These are phyloP conservation scores for Magallana ariakensis DNA, from an alignment of 1,140 invertebrate species.

Conservation along the genomic window DNA sequence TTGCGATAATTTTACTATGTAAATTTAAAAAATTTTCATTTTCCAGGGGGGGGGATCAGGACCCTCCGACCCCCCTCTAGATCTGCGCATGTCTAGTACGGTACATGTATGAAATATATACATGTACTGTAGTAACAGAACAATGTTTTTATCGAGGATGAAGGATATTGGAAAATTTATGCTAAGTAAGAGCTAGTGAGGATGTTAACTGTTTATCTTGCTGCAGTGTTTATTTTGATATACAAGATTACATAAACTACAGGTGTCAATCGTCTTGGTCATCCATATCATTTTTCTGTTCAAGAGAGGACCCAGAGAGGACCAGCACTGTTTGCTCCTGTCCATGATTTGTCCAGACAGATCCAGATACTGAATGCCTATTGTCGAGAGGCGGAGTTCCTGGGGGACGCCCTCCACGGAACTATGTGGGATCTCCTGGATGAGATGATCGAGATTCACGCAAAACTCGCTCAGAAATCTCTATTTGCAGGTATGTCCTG, in stretches of 20 bases:
- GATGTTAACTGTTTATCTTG: neutral
- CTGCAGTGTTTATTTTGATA: too few relatives aligned
- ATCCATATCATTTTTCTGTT: conserved; percentile 32
- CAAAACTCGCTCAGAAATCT: conserved; percentile 70
- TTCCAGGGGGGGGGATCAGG: too few relatives aligned
- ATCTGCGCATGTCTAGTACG: too few relatives aligned
- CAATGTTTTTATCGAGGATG: neutral
- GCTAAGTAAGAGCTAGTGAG: neutral
- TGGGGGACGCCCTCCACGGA: conserved; percentile 72
- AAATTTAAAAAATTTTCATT: too few relatives aligned
- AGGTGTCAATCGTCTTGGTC: neutral
- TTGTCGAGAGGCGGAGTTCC: conserved; percentile 74
- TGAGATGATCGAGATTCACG: conserved; percentile 74
- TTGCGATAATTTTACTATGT: too few relatives aligned
- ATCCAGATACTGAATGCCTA: conserved; percentile 78
- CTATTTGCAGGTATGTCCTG: conserved; percentile 71
- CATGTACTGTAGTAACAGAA: too few relatives aligned
- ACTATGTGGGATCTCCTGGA: conserved; percentile 76
- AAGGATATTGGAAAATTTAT: neutral
- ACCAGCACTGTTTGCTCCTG: conserved; percentile 76
- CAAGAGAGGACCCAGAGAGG: conserved; percentile 70
- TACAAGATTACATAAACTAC: too few relatives aligned
- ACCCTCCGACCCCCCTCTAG: too few relatives aligned
- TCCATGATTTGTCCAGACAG: conserved; percentile 73
- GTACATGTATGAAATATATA: too few relatives aligned